Base-by-base conservation (phyloP, 2,888 invertebrate genomes). In the Mycogona germanica region DNA sequence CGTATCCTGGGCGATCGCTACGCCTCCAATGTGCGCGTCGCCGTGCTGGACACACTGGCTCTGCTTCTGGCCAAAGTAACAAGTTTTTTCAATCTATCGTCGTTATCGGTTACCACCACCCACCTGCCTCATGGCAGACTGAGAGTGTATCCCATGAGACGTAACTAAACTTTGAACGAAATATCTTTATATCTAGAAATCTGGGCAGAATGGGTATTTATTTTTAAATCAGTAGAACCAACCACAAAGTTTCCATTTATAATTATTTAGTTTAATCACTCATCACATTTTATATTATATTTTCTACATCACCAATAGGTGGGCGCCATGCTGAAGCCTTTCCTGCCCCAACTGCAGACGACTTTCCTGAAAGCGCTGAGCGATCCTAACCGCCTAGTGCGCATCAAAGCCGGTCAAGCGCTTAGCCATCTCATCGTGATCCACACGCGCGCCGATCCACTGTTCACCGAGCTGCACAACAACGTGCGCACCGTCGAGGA, bases 321-420 rank as follows among this genome's bases (percentile, higher is more conserved):
- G 58, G 93, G 93, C 42, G 79, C 84, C 35, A 85, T 92, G 82
- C 73, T 98, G 69, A 95, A 95, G 71, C 96, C 97, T 69, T 98
- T 98, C 75, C 76, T 97, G 64, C 97, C 98, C 2, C 98, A 98
- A 73, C 78, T 98, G 37, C 97, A 97, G 75, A 96, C 96, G 2
- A 97, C 97, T 19, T 97, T 98, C 74, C 77, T 96, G 51, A 96
- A 96, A 73, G 87, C 96, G 3, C 75, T 97, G 53, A 84, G 86
- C 68, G 98, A 98, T 71, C 79, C 84, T 26, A 85, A 85, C 70
- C 77, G 93, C 55, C 76, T 79, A 59, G 95, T 96, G 19, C 78
- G 96, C 57, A 76, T 96, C 61, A 87, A 87, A 73, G 89, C 95
- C 7, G 93, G 87, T 0, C 75, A 76, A 48, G 96, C 95, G 50